Evolutionary conservation across 2,888 invertebrate species (phyloP).

Genomic region (Sturmia bella): DNA sequence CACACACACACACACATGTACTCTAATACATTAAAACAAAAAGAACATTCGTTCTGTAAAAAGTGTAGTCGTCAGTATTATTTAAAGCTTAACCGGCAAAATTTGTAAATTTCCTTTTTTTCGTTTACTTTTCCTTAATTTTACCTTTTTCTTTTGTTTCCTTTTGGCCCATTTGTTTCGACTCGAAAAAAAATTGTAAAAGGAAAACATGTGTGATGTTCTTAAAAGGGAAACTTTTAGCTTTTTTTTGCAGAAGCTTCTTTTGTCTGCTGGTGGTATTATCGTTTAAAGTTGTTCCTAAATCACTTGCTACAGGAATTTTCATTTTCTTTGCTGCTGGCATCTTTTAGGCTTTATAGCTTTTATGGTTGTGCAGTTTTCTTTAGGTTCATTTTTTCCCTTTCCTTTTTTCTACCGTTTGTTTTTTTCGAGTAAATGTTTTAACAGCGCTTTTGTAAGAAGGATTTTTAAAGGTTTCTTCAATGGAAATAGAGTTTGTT

Average conservation of each 20-base stretch:
- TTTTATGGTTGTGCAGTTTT: conserved; percentile 31
- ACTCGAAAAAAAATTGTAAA: background rate
- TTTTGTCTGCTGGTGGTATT: conserved; percentile 16
- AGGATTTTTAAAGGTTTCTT: conserved; percentile 31
- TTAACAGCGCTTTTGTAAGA: conserved; percentile 23
- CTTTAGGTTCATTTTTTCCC: background rate
- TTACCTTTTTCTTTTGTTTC: background rate
- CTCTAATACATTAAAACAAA: too few species aligned
- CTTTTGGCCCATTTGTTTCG: conserved; percentile 1
- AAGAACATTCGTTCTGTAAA: conserved; percentile 1
- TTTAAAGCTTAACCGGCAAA: conserved; percentile 43
- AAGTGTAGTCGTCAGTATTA: conserved; percentile 2
- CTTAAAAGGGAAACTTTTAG: conserved; percentile 15
- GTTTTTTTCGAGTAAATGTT: background rate
- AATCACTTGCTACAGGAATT: conserved; percentile 47
- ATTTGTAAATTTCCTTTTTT: conserved; percentile 21
- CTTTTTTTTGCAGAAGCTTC: conserved; percentile 38
- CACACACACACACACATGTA: conserved; percentile 41
- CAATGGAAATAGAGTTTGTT: conserved; percentile 34
- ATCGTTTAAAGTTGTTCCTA: conserved; percentile 33
- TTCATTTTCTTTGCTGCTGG: conserved; percentile 31
- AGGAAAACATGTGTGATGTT: conserved; percentile 25
- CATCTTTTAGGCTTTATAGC: conserved; percentile 48
- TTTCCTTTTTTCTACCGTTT: background rate
- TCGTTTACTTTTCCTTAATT: background rate